A percentile compares a stretch with the other conserved stretches of the same genome.
phyloP scores from a whole-genome alignment of 92 coral and sea anemone genomes.

The Umimayanthus kanabou region DNA sequence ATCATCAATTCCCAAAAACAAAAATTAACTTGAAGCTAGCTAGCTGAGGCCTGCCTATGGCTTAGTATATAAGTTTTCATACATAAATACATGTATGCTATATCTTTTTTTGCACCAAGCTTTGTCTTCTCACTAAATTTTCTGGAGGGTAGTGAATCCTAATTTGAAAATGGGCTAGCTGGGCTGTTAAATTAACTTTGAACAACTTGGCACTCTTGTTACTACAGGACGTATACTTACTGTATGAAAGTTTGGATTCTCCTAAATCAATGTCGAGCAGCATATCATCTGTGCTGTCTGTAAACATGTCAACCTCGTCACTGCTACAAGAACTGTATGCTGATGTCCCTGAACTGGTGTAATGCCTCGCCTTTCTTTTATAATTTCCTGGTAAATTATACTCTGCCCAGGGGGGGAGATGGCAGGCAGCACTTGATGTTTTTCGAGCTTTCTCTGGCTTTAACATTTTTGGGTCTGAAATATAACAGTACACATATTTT shows the following conservation, averaged over 20 bases:
- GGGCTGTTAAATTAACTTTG: too few relatives aligned
- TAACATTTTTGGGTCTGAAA: slow-evolving; percentile 51
- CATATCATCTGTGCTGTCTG: slow-evolving; percentile 41
- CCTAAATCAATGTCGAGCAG: slow-evolving; percentile 47
- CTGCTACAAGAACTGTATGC: slow-evolving; percentile 70
- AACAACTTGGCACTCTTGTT: background rate
- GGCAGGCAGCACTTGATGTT: slow-evolving; percentile 29
- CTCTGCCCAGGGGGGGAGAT: slow-evolving; percentile 45
- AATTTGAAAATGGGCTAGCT: too few relatives aligned
- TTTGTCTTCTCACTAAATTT: too few relatives aligned
- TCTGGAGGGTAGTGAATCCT: too few relatives aligned
- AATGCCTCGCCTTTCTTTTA: background rate
- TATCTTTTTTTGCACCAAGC: too few relatives aligned
- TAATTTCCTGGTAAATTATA: slow-evolving; percentile 7
- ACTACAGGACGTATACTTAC: slow-evolving; percentile 49
- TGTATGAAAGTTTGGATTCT: slow-evolving; percentile 67
- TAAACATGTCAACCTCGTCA: slow-evolving; percentile 61
- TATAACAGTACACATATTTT: background rate
- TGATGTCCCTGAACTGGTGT: slow-evolving; percentile 57
- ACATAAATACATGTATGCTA: too few relatives aligned
- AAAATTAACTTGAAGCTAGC: too few relatives aligned
- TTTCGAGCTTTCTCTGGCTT: slow-evolving; percentile 9
- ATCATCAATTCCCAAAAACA: too few relatives aligned
- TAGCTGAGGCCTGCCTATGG: too few relatives aligned
- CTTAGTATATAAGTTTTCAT: too few relatives aligned